These are phyloP conservation scores for Amphipoea lucens DNA, from an alignment of 2,888 invertebrate genomes.

Conservation along the genomic window DNA sequence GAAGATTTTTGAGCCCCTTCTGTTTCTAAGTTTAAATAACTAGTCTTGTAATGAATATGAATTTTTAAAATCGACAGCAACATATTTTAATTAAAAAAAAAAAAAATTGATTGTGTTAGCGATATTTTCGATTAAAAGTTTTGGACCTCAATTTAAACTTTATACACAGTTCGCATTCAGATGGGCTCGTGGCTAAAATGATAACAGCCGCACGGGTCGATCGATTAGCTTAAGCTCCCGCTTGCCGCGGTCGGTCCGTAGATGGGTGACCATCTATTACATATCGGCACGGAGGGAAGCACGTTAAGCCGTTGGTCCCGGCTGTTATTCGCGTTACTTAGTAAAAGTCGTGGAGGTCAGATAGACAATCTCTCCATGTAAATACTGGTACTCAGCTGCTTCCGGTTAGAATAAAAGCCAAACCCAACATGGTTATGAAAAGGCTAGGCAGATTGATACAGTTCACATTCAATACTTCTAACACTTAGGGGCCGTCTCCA, in stretches of 20 bases:
- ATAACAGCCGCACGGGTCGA: background rate
- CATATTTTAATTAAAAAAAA: too few relatives aligned
- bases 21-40: background rate
- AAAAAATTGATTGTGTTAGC: background rate
- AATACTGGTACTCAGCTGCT: background rate
- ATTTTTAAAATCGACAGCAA: background rate
- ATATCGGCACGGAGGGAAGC: background rate
- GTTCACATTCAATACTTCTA: background rate
- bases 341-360: background rate
- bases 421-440: background rate
- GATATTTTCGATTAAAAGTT: background rate
- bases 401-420: background rate
- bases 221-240: background rate
- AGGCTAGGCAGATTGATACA: background rate
- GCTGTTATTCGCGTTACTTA: background rate
- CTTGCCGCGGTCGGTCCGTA: background rate
- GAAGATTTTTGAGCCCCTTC: background rate
- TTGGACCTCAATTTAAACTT: background rate
- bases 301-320: background rate
- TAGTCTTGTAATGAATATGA: too few relatives aligned
- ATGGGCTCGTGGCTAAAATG: background rate
- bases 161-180: background rate
- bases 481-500: too few relatives aligned
- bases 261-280: background rate
- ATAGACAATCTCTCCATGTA: too few relatives aligned